Evolutionary conservation across 1,140 invertebrate species (phyloP).

Genomic region (Drosophila baimaii): DNA sequence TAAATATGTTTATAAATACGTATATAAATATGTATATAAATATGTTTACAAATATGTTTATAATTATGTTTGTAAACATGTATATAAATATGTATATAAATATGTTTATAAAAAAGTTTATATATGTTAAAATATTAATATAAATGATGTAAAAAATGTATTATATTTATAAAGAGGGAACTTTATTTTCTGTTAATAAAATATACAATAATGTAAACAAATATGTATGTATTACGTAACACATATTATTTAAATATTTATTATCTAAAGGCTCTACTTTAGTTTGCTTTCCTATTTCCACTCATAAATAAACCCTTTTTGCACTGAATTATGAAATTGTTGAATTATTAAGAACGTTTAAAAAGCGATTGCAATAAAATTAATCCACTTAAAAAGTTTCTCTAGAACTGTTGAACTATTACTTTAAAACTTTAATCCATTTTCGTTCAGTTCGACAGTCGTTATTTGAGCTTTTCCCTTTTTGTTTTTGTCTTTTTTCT

Average conservation of each 20-base stretch:
- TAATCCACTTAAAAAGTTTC: background rate
- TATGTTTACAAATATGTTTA: no score
- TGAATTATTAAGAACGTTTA: background rate
- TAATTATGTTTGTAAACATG: no score
- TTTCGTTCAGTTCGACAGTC: slow-evolving; percentile 18
- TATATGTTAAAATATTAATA: no score
- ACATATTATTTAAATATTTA: slow-evolving; percentile 11
- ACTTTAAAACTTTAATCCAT: slow-evolving; percentile 19
- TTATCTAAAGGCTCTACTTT: background rate
- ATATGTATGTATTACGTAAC: no score
- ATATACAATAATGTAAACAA: no score
- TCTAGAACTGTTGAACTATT: background rate
- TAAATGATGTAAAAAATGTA: no score
- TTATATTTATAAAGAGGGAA: no score
- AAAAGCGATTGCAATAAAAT: background rate
- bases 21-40: no score
- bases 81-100: no score
- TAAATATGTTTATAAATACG: no score
- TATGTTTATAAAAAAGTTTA: no score
- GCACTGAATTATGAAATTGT: background rate
- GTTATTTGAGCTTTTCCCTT: background rate
- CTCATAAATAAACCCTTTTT: background rate
- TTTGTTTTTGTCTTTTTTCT: slow-evolving; percentile 1
- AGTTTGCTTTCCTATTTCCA: background rate
- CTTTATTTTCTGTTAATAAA: no score